A percentile compares a stretch with the other conserved stretches of the same genome.
Conservation (phyloP, 2,888 invertebrate species). For the Polydrusus pterygomalis region DNA sequence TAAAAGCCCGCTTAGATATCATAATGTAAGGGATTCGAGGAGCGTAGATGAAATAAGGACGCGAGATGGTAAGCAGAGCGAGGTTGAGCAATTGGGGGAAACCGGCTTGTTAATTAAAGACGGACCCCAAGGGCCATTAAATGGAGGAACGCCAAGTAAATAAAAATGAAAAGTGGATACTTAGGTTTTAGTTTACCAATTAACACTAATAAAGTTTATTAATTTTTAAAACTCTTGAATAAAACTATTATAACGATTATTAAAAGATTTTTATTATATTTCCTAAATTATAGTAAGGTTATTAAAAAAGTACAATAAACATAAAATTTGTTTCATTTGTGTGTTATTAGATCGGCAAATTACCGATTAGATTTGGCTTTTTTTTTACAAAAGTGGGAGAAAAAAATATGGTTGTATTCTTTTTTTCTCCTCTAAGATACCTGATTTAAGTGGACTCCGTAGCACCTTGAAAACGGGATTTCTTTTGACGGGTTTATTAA, state of each 20-base stretch:
- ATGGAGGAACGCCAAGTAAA: background rate
- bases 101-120: background rate
- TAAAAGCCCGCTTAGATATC: slow-evolving; percentile 13
- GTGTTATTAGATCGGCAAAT: too few relatives aligned
- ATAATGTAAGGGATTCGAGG: slow-evolving; percentile 26
- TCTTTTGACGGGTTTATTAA: too few relatives aligned
- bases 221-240: slow-evolving; percentile 13
- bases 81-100: background rate
- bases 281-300: background rate
- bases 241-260: slow-evolving; percentile 1
- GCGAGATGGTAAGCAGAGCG: background rate
- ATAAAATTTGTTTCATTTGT: background rate
- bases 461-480: too few relatives aligned
- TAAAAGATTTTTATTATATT: slow-evolving; percentile 4
- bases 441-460: too few relatives aligned
- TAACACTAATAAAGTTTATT: background rate
- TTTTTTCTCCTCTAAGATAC: too few relatives aligned
- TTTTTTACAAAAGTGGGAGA: too few relatives aligned
- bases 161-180: slow-evolving; percentile 1
- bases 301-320: background rate
- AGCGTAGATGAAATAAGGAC: slow-evolving; percentile 20
- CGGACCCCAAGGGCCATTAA: background rate
- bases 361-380: too few relatives aligned
- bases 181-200: background rate
- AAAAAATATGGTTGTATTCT: too few relatives aligned